A percentile compares a stretch with the other conserved stretches of the same genome.
Evolutionary conservation across 2,888 invertebrate species (phyloP).

Genomic region (Pheosia tremula): DNA sequence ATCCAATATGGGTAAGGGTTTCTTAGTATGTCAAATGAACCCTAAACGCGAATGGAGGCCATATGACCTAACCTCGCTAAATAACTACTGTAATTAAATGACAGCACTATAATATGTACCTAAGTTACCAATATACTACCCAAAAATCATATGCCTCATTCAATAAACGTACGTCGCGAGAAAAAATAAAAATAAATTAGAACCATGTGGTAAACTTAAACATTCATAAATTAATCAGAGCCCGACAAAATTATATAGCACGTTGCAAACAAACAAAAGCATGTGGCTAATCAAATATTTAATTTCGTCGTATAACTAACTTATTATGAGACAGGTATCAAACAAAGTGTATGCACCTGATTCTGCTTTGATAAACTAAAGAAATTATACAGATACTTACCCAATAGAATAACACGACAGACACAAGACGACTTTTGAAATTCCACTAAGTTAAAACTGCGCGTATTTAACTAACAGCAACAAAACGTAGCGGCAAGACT

Average conservation of each 20-base stretch:
- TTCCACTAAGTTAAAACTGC: conserved; percentile 18
- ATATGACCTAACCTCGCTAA: conserved; percentile 28
- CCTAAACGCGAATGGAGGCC: conserved; percentile 13
- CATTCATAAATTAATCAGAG: conserved; percentile 21
- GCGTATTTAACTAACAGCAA: conserved; percentile 30
- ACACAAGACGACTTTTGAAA: conserved; percentile 13
- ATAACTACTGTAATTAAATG: background rate
- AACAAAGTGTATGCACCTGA: conserved; percentile 20
- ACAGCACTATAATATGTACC: background rate
- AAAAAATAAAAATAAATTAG: conserved; percentile 19
- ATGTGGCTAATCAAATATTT: conserved; percentile 12
- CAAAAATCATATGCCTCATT: background rate
- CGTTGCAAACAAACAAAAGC: conserved; percentile 24
- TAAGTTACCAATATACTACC: background rate
- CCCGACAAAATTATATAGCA: conserved; percentile 24
- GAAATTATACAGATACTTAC: background rate
- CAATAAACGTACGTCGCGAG: background rate
- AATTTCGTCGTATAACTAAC: conserved; percentile 25
- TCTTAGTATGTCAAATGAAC: too few species aligned
- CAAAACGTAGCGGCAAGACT: conserved; percentile 45
- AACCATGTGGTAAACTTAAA: conserved; percentile 30
- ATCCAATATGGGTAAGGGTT: too few species aligned
- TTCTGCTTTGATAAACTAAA: background rate
- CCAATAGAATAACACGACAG: background rate
- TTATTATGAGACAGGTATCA: conserved; percentile 16